Percentiles rank a stretch among this genome's conserved stretches.
These are phyloP conservation scores for Sipha flava DNA, from an alignment of 1,140 invertebrate species.

Conservation along the genomic window DNA sequence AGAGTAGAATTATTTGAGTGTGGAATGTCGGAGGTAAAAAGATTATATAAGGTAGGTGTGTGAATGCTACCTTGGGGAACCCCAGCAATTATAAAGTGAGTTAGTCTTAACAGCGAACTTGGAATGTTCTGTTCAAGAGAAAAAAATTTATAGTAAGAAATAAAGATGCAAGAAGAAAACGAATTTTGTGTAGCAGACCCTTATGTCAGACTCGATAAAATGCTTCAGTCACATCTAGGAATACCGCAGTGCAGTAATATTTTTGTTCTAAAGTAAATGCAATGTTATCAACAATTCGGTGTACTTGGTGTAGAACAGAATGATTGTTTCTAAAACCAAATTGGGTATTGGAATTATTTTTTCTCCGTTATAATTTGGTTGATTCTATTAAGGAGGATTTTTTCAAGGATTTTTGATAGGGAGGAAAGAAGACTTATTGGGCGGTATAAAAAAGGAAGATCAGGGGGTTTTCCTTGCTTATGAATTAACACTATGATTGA, in stretches of 20 bases:
- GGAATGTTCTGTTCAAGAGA: background rate
- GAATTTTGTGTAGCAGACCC: constrained; percentile 33
- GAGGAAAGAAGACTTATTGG: background rate
- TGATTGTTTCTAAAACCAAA: constrained; percentile 42
- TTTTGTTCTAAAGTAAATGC: constrained; percentile 30
- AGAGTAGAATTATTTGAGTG: constrained; percentile 32
- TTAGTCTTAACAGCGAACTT: background rate
- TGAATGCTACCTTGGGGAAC: constrained; percentile 42
- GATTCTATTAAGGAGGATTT: background rate
- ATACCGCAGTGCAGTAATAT: constrained; percentile 34
- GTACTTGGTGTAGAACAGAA: constrained; percentile 39
- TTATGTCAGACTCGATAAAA: constrained; percentile 42
- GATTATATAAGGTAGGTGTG: constrained; percentile 39
- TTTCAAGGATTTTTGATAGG: background rate
- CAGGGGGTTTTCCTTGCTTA: constrained; percentile 39
- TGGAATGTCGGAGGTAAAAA: constrained; percentile 41
- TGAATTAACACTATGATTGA: constrained; percentile 41
- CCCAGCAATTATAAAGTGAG: constrained; percentile 11
- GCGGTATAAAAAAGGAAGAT: constrained; percentile 35
- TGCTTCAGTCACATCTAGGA: constrained; percentile 36
- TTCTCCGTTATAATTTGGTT: background rate
- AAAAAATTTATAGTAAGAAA: too few relatives aligned
- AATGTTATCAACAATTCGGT: constrained; percentile 33
- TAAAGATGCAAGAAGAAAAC: background rate
- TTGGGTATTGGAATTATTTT: constrained; percentile 41